Conservation (phyloP, 1,140 invertebrate species). For the Helicoverpa armigera region DNA sequence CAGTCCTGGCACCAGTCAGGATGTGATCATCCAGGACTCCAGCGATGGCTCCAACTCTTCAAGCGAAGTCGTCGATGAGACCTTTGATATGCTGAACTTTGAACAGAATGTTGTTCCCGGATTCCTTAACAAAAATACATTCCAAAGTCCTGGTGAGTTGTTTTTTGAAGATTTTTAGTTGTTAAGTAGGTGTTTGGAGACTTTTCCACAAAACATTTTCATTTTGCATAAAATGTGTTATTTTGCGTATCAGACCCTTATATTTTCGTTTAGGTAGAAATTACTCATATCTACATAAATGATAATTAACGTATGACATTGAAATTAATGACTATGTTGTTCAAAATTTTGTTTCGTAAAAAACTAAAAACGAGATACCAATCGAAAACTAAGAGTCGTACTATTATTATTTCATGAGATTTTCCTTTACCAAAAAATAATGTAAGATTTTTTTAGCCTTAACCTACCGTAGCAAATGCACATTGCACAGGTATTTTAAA, state of each 20-base stretch:
- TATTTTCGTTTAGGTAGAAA: too few relatives aligned
- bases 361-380: too few relatives aligned
- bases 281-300: background rate
- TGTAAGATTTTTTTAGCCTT: constrained; percentile 10
- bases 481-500: constrained; percentile 4
- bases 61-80: constrained; percentile 61
- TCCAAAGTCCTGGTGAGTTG: constrained; percentile 78
- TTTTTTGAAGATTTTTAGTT: background rate
- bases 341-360: background rate
- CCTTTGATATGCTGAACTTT: constrained; percentile 76
- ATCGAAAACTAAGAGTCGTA: too few relatives aligned
- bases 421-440: background rate
- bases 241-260: background rate
- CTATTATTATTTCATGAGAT: too few relatives aligned
- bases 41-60: constrained; percentile 70
- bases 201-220: background rate
- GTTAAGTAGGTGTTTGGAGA: background rate
- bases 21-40: constrained; percentile 71
- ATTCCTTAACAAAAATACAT: constrained; percentile 79
- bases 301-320: constrained; percentile 4
- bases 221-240: background rate
- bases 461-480: background rate
- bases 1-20: constrained; percentile 63
- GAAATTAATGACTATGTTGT: background rate
- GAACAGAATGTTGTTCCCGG: constrained; percentile 77